Base-by-base conservation (phyloP, 2,888 invertebrate genomes). In the Scaptomyza polygonia region DNA sequence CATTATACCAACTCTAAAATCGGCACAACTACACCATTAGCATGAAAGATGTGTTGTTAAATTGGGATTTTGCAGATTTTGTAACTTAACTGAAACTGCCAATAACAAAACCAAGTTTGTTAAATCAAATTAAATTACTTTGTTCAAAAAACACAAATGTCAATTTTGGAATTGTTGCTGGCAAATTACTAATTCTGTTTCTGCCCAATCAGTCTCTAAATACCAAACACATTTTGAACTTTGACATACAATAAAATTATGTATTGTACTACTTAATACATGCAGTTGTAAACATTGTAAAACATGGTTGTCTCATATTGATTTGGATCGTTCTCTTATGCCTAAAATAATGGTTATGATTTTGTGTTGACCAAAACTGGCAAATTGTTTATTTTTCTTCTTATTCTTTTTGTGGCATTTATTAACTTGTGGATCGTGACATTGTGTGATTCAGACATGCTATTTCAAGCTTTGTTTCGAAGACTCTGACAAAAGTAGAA, bases 371-470 rank as follows among this genome's bases (percentile, higher is more conserved):
- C 77, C 72, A 67, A 77, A 83, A 72, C 65, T 74, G 69, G 67
- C 75, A 79, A 84, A 76, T 83, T 79, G 80, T 82, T 82, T n/a
- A n/a, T n/a, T n/a, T n/a, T 75, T 49, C 58, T 58, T 4, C 8
- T 12, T 18, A 14, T 42, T 40, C 48, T 54, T 61, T 18, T 47
- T 54, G 29, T 18, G 51, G 49, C 47, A 32, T 56, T 57, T 43
- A 5, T n/a, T 30, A 18, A 47, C 47, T 47, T 47, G 5, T 30
- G 14, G 44, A 29, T 27, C 21, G 21, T 12, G 16, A 30, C 30
- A 47, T 16, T 32, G 5, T 40, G 32, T 48, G 65, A 54, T 12
- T 62, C 51, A 56, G 47, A 16, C 59, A 52, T 40, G n/a, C n/a
- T n/a, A 11, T 48, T 27, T 16, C 29, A 16, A 47, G 14, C 45